Percentiles rank a stretch among this genome's conserved stretches.
phyloP scores from a whole-genome alignment of 2,888 invertebrate species.

The Drosophila crucigera region DNA sequence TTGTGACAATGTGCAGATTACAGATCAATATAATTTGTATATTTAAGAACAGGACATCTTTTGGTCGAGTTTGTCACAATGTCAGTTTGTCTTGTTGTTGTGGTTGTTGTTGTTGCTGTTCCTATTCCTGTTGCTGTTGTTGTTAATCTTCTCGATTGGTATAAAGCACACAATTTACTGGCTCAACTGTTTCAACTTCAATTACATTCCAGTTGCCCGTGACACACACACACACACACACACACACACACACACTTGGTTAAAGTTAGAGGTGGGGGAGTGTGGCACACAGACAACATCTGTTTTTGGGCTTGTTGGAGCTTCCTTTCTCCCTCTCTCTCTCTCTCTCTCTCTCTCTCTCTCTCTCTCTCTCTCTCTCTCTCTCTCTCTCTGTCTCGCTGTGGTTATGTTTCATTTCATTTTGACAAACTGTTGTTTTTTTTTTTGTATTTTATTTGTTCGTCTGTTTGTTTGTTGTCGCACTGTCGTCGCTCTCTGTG shows the following conservation, averaged over 20 bases:
- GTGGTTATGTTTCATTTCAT: conserved; percentile 43
- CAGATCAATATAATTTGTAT: background rate
- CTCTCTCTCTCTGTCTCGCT: conserved; percentile 1
- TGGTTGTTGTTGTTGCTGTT: conserved; percentile 14
- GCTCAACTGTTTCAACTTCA: conserved; percentile 71
- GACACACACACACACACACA: conserved; percentile 10
- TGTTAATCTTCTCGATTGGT: conserved; percentile 41
- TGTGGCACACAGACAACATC: conserved; percentile 29
- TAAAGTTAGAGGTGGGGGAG: background rate
- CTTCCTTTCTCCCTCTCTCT: background rate
- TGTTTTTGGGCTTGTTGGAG: conserved; percentile 16
- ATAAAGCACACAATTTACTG: conserved; percentile 65
- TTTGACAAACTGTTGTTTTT: conserved; percentile 37
- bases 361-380: background rate
- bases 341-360: background rate
- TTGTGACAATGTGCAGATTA: background rate
- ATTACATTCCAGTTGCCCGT: conserved; percentile 55
- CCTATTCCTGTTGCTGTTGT: background rate
- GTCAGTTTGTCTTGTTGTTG: conserved; percentile 16
- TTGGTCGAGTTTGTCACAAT: background rate
- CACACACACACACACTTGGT: background rate
- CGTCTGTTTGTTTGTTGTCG: conserved; percentile 39
- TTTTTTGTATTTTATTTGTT: background rate
- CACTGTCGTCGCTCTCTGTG: conserved; percentile 2
- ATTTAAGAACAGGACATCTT: background rate